Base-by-base conservation (phyloP, 2,113 vertebrate species). In the Centropus bengalensis region DNA sequence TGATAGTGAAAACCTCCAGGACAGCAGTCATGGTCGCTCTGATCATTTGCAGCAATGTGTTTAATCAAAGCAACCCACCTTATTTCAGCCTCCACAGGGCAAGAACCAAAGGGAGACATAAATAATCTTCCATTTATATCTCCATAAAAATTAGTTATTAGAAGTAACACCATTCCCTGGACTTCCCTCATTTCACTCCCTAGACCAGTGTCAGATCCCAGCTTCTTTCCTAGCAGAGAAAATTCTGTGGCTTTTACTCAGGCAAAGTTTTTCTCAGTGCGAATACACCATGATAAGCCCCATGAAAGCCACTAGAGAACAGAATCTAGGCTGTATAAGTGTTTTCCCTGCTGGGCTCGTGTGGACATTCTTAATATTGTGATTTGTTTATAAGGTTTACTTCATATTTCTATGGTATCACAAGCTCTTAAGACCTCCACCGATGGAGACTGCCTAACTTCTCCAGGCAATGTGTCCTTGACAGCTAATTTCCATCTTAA, bases 261-360 rank as follows among this genome's bases (percentile, higher is more conserved):
- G 23, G 16, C 32, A 40, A 51, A 60, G 28, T 6, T 5, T 47
- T 56, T 82, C 47, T 38, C 27, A 4, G 5, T 2, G 1, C 16
- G 30, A 18, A 15, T 8, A 10, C 45, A 18, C 47, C 40, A 12
- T 2, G 27, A 36, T 27, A 23, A 78, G 54, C 47, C 54, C 71
- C 17, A 2, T 4, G 28, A 16, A 45, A 45, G 44, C 36, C 26
- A 12, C 55, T 13, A 2, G 38, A 42, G 26, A 12, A 12, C 0
- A n/a, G 32, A 24, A 28, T 14, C 17, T 18, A 26, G 47, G 27
- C 66, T 69, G 16, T 2, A 0, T 8, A 18, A 11, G 36, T 27
- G 74, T 49, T 69, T 51, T 56, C 66, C 28, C 78, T 63, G 64
- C 36, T 56, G 56, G 38, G 58, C 55, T 77, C 2, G 5, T 9